Base-by-base conservation (phyloP, 2,113 vertebrate species). In the Clarias magur region DNA sequence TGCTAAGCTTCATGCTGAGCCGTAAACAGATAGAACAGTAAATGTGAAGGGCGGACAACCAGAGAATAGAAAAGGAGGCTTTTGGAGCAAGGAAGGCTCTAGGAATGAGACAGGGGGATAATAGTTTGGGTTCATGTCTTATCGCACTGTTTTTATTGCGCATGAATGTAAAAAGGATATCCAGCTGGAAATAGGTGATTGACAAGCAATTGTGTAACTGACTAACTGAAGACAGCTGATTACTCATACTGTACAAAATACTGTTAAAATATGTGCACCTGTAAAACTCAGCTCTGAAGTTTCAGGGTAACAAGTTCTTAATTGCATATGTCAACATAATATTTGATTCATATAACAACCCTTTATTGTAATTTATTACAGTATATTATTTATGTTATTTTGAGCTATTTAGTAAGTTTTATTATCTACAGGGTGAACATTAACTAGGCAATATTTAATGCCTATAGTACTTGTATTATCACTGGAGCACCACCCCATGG, bases 1-100 rank as follows among this genome's bases (percentile, higher is more conserved):
- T 83, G 73, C 80, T 57, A 88, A 88, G 72, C 9, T 38, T 57
- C 80, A 56, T n/a, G 62, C 70, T 54, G 60, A 67, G 62, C 72
- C 78, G 63, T 59, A 88, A 73, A 81, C 65, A 83, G 70, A 72
- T 34, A 63, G 78, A 53, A 80, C 63, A 48, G n/a, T 12, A 17
- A 73, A 78, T 42, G 70, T 57, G 11, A 83, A 84, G 70, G 48
- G 70, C 70, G n/a, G 59, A 67, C 34, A 78, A 67, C 42, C 30
- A 56, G 53, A 78, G 48, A 87, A 83, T 57, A 76, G 42, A 17
- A 85, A 17, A 85, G 56, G 65, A 86, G 73, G 48, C 56, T 3
- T 42, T 63, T 85, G 60, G 42, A 57, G 42, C 0, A 6, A 53
- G 82, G 42, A 34, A 67, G 10, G 27, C 11, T 30, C 17, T 57